Evolutionary conservation across 2,797 vertebrate species (phyloP), one percentile per base, ranked within the genome.

Genomic region (Gallinago solitaria): DNA sequence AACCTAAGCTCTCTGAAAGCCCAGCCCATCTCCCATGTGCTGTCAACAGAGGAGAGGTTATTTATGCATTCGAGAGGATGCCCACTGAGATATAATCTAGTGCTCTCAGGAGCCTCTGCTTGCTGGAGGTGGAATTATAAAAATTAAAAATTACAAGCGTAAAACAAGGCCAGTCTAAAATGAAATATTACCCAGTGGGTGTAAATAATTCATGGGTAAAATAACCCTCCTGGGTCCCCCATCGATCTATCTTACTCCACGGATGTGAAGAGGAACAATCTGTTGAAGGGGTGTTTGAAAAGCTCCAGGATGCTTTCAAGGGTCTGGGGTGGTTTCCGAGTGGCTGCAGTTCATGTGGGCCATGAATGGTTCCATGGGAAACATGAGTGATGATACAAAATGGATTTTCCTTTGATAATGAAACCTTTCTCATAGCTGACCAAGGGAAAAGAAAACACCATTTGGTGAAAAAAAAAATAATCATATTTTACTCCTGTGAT

Each of bases 81-180:
- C 77, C 90, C n/a, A 2, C 85, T 83, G 95, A 90, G 96, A 96
- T 60, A 94, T 68, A 80, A 97, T 96, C 91, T 96, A 91, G 53
- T 82, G 79, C 64, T 94, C 90, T 77, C 90, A 94, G 87, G 88
- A 94, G 95, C 53, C 88, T 80, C 54, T 68, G 71, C 75, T 95
- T 90, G 83, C 81, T 95, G 90, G 87, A 93, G 81, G 64, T 91
- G 90, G 90, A 96, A 96, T 96, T 91, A 95, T 67, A 87, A 96
- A 91, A 95, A 96, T 96, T 96, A 96, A 94, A 94, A 93, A 95
- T 95, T 95, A 94, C 90, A 95, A 84, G 91, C 9, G 2, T 95
- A 80, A 91, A 95, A 91, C 91, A 95, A 93, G 90, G 60, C 83
- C 85, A 32, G 85, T 57, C 67, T 80, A 47, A 94, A 94, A 90